These are phyloP conservation scores for Ruditapes philippinarum DNA, from an alignment of 1,140 invertebrate genomes.

Conservation along the genomic window DNA sequence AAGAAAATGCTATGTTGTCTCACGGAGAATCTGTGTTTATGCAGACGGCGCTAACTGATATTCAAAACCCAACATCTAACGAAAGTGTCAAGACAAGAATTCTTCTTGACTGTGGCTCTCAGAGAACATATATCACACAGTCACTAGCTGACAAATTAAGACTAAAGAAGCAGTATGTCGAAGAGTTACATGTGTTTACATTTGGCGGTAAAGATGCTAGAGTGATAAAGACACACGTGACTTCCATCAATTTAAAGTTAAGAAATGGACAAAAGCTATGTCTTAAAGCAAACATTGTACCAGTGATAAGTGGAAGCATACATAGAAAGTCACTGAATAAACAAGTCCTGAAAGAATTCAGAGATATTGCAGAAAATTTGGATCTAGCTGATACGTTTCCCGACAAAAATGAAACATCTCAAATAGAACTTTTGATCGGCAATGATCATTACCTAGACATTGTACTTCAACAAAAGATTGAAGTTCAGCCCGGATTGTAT, in stretches of 20 bases:
- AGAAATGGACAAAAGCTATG: not conserved
- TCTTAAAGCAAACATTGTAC: not conserved
- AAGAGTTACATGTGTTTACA: not conserved
- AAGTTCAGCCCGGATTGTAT: not conserved
- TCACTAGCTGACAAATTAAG: not conserved
- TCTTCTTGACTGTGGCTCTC: not conserved
- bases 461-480: not conserved
- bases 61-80: not conserved
- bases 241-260: not conserved
- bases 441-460: constrained; percentile 21
- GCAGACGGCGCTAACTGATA: not conserved
- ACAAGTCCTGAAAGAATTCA: not conserved
- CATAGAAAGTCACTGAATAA: not conserved
- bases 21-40: not conserved
- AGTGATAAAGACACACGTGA: not conserved
- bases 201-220: not conserved
- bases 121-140: constrained; percentile 10
- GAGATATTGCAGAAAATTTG: not conserved
- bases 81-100: not conserved
- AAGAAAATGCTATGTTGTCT: not conserved
- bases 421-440: not conserved
- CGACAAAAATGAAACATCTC: not conserved
- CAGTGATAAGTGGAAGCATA: not conserved
- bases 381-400: not conserved
- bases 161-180: not conserved